Percentiles rank a stretch among this genome's conserved stretches.
Conservation (phyloP, 1,140 invertebrate species). For the Brachionus manjavacas region DNA sequence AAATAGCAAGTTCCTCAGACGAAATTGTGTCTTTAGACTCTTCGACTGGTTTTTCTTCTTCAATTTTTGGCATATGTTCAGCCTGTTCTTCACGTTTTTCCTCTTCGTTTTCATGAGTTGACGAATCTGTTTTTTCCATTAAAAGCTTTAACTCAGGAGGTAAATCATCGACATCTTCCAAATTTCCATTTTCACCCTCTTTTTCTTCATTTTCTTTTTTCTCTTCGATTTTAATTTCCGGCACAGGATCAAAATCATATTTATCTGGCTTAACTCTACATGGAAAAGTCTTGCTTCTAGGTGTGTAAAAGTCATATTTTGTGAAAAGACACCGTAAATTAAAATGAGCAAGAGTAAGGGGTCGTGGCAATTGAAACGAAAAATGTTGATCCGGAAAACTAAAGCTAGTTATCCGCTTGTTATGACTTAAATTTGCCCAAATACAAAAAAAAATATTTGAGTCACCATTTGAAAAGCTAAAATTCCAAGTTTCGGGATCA, state of each 20-base stretch:
- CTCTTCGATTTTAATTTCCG: conserved; percentile 37
- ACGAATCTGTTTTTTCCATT: neutral
- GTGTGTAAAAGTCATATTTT: conserved; percentile 55
- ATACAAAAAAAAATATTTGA: conserved; percentile 51
- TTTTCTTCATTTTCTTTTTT: conserved; percentile 45
- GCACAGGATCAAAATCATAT: conserved; percentile 45
- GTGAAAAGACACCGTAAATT: conserved; percentile 50
- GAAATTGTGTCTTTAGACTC: conserved; percentile 13
- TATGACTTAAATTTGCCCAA: conserved; percentile 58
- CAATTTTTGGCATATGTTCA: neutral
- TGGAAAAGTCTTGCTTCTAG: conserved; percentile 49
- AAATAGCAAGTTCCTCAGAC: neutral
- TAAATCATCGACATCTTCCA: conserved; percentile 39
- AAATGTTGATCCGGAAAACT: conserved; percentile 51
- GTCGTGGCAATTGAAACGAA: conserved; percentile 53
- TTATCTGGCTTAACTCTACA: conserved; percentile 47
- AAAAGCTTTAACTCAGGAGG: conserved; percentile 11
- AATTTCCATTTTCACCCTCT: conserved; percentile 45
- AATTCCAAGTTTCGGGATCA: conserved; percentile 53
- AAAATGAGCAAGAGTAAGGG: conserved; percentile 52
- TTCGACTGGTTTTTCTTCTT: conserved; percentile 45
- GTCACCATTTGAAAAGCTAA: conserved; percentile 49
- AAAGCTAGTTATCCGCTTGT: conserved; percentile 54
- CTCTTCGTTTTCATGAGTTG: conserved; percentile 7
- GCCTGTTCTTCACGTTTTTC: neutral